These are phyloP conservation scores for Esox masquinongy DNA, from an alignment of 2,797 vertebrate genomes.

Conservation along the genomic window DNA sequence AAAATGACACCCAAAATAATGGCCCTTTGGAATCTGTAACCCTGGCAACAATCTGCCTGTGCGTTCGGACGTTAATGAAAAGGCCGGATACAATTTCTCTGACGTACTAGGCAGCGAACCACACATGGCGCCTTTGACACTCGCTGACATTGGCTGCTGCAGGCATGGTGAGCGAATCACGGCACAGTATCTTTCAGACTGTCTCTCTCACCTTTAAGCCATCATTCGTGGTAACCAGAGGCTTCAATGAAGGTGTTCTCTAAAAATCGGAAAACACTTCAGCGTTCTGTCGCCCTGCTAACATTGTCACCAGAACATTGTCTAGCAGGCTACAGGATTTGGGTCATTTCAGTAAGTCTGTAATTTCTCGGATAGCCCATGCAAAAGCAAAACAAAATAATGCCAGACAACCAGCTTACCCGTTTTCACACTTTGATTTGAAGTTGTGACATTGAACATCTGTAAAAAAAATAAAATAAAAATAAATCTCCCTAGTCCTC, in stretches of 20 bases:
- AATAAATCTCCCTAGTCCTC: background rate
- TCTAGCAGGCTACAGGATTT: no score
- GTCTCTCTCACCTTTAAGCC: no score
- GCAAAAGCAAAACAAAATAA: no score
- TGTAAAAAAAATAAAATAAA: background rate
- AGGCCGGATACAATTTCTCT: background rate
- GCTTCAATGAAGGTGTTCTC: no score
- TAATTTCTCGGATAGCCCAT: no score
- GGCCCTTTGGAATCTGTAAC: constrained; percentile 10
- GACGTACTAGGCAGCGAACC: background rate
- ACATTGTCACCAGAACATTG: no score
- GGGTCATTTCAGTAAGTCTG: no score
- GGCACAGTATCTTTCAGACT: constrained; percentile 9
- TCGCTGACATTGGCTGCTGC: constrained; percentile 19
- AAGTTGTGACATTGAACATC: background rate
- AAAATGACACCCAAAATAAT: background rate
- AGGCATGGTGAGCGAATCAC: constrained; percentile 16
- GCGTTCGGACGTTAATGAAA: constrained; percentile 10
- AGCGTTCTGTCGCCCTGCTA: no score
- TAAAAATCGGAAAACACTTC: no score
- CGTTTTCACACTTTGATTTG: no score
- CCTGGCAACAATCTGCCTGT: constrained; percentile 10
- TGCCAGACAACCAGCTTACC: no score
- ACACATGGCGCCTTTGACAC: background rate
- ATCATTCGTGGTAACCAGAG: no score